A percentile compares a stretch with the other conserved stretches of the same genome.
These are phyloP conservation scores for Dendrophyllia cribrosa DNA, from an alignment of 64 coral and sea anemone species.

Conservation along the genomic window DNA sequence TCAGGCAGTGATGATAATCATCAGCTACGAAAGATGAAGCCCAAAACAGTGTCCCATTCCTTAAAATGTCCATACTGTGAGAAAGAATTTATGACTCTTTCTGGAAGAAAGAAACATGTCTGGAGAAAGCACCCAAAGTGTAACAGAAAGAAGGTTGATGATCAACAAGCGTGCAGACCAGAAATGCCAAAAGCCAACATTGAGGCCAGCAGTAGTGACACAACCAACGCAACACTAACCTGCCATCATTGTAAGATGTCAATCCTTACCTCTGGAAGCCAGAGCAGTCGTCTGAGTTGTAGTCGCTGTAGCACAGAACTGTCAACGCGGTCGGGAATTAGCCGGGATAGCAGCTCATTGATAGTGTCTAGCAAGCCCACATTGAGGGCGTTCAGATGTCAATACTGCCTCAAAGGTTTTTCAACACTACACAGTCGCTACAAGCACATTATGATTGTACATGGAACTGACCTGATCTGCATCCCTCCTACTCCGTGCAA, in stretches of 20 bases:
- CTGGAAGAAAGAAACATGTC: slow-evolving; percentile 11
- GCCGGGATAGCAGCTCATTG: too few species aligned
- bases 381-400: not conserved
- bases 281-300: too few species aligned
- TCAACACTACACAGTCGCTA: not conserved
- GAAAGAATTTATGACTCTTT: not conserved
- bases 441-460: too few species aligned
- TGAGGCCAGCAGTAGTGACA: too few species aligned
- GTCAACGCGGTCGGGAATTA: too few species aligned
- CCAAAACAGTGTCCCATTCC: not conserved
- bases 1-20: too few species aligned
- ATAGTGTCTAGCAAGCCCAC: not conserved
- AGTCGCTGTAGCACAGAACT: too few species aligned
- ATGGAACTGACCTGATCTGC: not conserved
- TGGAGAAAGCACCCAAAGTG: not conserved
- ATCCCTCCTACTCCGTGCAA: not conserved
- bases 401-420: not conserved
- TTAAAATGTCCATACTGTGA: not conserved
- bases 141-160: not conserved
- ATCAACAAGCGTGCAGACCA: not conserved
- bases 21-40: too few species aligned
- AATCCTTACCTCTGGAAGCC: too few species aligned
- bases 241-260: too few species aligned
- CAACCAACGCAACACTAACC: too few species aligned
- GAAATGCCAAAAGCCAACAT: too few species aligned